phyloP scores from a whole-genome alignment of 2,888 invertebrate genomes.

The Lasioglossum calceatum region DNA sequence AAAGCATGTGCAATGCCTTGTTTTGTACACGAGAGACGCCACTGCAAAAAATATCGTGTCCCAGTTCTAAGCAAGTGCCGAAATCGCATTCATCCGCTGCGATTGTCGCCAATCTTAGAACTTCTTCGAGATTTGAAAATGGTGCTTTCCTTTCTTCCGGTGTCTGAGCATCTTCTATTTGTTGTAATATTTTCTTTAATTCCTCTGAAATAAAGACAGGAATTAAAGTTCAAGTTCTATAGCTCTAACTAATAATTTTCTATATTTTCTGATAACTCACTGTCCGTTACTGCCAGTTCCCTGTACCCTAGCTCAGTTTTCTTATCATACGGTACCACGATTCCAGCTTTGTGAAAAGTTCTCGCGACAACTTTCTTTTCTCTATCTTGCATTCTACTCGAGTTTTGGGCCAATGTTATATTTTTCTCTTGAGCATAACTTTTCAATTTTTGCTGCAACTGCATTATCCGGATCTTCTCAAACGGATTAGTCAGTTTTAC shows the following conservation, averaged over 20 bases:
- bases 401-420: conserved; percentile 86
- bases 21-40: conserved; percentile 89
- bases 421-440: conserved; percentile 87
- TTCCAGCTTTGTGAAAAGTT: conserved; percentile 92
- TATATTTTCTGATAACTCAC: conserved; percentile 80
- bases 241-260: neutral
- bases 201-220: conserved; percentile 85
- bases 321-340: conserved; percentile 93
- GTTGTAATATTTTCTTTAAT: conserved; percentile 89
- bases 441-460: conserved; percentile 87
- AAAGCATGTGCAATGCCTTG: conserved; percentile 88
- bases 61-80: conserved; percentile 96
- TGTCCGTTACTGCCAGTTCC: conserved; percentile 88
- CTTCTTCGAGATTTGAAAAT: conserved; percentile 91
- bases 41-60: conserved; percentile 93
- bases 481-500: conserved; percentile 87
- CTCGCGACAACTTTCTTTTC: conserved; percentile 88
- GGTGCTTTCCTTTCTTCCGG: conserved; percentile 87
- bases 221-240: neutral
- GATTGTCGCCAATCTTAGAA: conserved; percentile 93
- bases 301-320: conserved; percentile 95
- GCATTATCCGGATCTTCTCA: conserved; percentile 86
- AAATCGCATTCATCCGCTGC: conserved; percentile 98
- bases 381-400: conserved; percentile 87
- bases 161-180: conserved; percentile 87